Evolutionary conservation across 2,797 vertebrate species (phyloP).

Genomic region (Buphagus erythrorhynchus): DNA sequence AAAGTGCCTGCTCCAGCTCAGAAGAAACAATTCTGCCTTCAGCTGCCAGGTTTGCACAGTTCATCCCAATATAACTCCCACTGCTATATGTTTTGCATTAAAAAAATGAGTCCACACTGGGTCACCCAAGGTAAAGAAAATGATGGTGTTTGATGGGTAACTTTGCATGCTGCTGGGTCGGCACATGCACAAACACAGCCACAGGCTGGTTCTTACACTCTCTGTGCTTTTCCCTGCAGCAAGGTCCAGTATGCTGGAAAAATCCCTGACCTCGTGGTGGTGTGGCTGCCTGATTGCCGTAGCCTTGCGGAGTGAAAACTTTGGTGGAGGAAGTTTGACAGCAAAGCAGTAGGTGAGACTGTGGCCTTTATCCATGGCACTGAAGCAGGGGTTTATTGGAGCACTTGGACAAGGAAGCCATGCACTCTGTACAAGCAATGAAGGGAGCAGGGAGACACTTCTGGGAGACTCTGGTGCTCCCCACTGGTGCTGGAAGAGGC

Average conservation of each 20-base stretch:
- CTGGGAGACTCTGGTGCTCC: not conserved
- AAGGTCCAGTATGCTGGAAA: not conserved
- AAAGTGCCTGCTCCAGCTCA: not conserved
- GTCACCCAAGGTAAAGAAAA: not conserved
- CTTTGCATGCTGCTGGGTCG: not conserved
- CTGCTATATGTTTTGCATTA: not conserved
- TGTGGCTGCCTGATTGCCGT: not conserved
- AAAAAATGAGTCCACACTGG: not conserved
- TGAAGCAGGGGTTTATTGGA: not conserved
- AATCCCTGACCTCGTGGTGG: not conserved
- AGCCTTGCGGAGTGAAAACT: not conserved
- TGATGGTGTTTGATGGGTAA: not conserved
- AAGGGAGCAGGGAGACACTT: not conserved
- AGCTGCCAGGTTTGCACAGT: not conserved
- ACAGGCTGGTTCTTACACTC: not conserved
- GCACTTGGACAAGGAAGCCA: not conserved
- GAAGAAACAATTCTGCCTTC: not conserved
- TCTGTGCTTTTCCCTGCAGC: not conserved
- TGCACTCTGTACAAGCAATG: not conserved
- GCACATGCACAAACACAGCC: accelerated
- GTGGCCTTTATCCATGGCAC: not conserved
- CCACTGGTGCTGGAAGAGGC: not conserved
- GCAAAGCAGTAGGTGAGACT: not conserved
- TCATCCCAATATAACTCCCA: not conserved
- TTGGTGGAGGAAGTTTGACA: not conserved